Base-by-base conservation (phyloP, 2,113 vertebrate genomes). In the Solea senegalensis region DNA sequence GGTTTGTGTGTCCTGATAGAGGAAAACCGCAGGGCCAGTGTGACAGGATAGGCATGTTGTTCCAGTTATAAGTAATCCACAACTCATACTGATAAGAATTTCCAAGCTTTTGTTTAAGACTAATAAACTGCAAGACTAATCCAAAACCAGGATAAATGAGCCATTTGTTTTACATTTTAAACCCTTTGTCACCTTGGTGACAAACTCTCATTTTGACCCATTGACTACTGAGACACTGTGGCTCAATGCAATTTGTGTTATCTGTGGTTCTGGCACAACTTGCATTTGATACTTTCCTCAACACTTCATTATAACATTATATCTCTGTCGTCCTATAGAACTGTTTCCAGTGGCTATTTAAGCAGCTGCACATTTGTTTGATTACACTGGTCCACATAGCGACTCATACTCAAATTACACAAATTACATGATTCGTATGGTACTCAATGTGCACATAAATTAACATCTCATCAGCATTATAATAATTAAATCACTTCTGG, bases 41-140 rank as follows among this genome's bases (percentile, higher is more conserved):
- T 34, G 46, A 54, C 52, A 57, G 11, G 4, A 60, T 26, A 3
- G 39, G 7, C 43, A 4, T 2, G 41, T 50, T 43, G n/a, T 21
- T 60, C 52, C 54, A 64, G 40, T 27, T 74, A 48, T 43, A 14
- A n/a, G 49, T 11, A 60, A 44, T 21, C 13, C 13, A 14, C 14
- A 41, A 28, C 3, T 40, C 3, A 48, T 8, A 7, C 28, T 56
- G 43, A 69, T 13, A 41, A 59, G 4, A 34, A 63, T 46, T 46
- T 34, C 5, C 3, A 34, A 34, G 34, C 34, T 34, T 34, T 34
- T 34, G 55, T 41, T 40, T 7, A 46, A 53, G 45, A 58, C 27
- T 56, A 28, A 48, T n/a, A 4, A 61, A 75, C 48, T 16, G 41
- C 43, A 54, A n/a, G 5, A 15, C 9, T 14, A 9, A 49, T 7